Conservation (phyloP, 2,113 vertebrate species). For the Myrmecophaga tridactyla region DNA sequence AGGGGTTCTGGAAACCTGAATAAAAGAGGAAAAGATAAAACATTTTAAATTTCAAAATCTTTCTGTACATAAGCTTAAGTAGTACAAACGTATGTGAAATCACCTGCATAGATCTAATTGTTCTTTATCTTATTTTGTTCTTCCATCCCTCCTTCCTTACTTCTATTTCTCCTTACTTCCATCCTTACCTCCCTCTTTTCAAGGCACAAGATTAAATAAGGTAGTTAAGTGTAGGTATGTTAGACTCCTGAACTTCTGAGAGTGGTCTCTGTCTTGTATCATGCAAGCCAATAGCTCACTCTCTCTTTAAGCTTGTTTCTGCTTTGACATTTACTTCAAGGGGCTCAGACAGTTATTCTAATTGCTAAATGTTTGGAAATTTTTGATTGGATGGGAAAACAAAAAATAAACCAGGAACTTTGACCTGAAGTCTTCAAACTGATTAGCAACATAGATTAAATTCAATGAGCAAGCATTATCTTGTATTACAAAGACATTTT, state of each 20-base stretch:
- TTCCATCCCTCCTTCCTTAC: not conserved
- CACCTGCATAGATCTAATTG: not conserved
- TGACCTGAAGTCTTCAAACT: not conserved
- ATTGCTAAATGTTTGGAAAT: not conserved
- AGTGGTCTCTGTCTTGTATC: not conserved
- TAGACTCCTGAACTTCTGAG: not conserved
- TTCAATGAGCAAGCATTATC: not conserved
- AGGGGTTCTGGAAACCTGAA: not conserved
- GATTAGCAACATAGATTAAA: not conserved
- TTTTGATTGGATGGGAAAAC: not conserved
- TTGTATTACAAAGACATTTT: not conserved
- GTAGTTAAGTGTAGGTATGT: not conserved
- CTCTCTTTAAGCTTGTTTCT: not conserved
- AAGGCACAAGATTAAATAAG: not conserved
- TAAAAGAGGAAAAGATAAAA: not conserved
- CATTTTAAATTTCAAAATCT: not conserved
- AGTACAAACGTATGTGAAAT: not conserved
- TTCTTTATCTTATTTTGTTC: not conserved
- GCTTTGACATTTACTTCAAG: not conserved
- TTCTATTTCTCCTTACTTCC: not conserved
- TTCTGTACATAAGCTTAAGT: not conserved
- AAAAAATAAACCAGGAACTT: not conserved
- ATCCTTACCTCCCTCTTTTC: not conserved
- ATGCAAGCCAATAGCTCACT: not conserved
- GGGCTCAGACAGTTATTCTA: not conserved